These are phyloP conservation scores for Heterodera filipjevi DNA, from an alignment of 2,888 invertebrate species.

Conservation along the genomic window DNA sequence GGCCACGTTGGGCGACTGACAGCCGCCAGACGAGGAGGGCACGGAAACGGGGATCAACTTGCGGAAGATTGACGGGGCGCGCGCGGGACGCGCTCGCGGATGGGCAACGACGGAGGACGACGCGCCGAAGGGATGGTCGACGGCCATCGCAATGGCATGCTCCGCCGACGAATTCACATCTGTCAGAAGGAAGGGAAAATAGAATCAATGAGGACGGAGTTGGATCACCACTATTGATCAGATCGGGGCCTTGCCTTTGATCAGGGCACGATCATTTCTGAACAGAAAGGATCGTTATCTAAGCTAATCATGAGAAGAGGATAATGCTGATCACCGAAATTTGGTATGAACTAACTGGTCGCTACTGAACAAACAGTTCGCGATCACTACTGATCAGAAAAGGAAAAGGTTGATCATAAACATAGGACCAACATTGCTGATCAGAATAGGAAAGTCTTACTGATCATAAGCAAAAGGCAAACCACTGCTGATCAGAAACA, in stretches of 20 bases:
- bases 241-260: not conserved
- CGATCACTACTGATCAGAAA: too few relatives aligned
- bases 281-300: too few relatives aligned
- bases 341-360: too few relatives aligned
- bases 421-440: too few relatives aligned
- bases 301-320: too few relatives aligned
- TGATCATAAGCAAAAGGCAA: too few relatives aligned
- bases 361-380: too few relatives aligned
- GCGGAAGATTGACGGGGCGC: not conserved
- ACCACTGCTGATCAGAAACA: too few relatives aligned
- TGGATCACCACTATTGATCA: not conserved
- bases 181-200: not conserved
- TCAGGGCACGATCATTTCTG: not conserved
- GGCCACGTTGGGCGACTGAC: not conserved
- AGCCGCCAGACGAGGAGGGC: not conserved
- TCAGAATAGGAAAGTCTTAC: too few relatives aligned
- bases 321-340: too few relatives aligned
- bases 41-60: not conserved
- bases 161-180: slow-evolving; percentile 4
- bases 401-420: too few relatives aligned
- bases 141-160: not conserved
- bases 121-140: not conserved
- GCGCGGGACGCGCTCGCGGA: not conserved
- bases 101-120: not conserved
- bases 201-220: not conserved